Evolutionary conservation across 2,113 vertebrate species (phyloP), one percentile per base, ranked within the genome.

Genomic region (Eptesicus fuscus): DNA sequence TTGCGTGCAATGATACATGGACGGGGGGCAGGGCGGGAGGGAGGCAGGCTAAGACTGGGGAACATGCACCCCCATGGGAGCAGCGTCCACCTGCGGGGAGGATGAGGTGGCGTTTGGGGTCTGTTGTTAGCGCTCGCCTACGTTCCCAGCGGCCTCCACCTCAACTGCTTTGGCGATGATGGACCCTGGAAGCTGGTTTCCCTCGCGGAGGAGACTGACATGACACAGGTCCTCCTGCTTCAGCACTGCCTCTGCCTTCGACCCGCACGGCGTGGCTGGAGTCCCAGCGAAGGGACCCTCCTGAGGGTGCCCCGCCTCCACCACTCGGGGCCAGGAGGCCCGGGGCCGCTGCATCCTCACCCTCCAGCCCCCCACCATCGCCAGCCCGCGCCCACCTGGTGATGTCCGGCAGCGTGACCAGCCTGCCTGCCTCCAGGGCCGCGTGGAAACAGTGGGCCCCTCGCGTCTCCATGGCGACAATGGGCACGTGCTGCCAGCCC

Each of bases 381-480:
- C 7, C 20, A 18, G 28, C 32, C 18, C 0, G 1, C 0, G 1
- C 98, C 79, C 96, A 99, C 99, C 99, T 99, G 97, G 99, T 99
- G 93, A 99, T 99, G 65, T 96, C 98, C 0, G 99, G 99, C 95
- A 99, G 97, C 0, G 99, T 98, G 95, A 99, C 98, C 7, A 98
- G 98, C 69, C 76, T 74, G 4, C 99, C 99, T 0, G 99, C 99
- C 56, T 97, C 59, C 88, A 99, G 44, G 0, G 99, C 98, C 0
- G 97, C 98, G 0, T 99, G 98, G 93, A 99, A 98, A 95, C 99
- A 99, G 92, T 99, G 98, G 0, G 99, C 99, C 7, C 99, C 99
- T 11, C 37, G 23, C 1, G 99, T 99, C 98, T 99, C 99, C 95
- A 99, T 98, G 10, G 99, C 98, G 0, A 99, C 1, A 10, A 99